Evolutionary conservation across 2,113 vertebrate genomes (phyloP), one percentile per base, ranked within the genome.

Genomic region (Hippocampus guttulatus): DNA sequence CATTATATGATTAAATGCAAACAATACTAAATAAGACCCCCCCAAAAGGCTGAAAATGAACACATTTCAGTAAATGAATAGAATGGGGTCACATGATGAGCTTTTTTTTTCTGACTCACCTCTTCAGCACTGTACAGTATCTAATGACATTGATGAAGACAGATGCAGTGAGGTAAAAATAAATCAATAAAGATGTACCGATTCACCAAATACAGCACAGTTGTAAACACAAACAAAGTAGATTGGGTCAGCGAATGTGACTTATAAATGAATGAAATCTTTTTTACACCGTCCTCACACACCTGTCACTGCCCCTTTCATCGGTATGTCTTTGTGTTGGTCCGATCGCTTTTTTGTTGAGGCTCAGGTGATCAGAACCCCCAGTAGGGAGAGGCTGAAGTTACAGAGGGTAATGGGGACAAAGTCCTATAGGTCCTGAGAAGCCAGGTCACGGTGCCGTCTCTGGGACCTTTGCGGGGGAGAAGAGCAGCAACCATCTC

Each of bases 391-490:
- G 69, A 47, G 76, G 83, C 82, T 92, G 88, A 89, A 92, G 92
- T 91, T 92, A 92, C 92, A 67, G 78, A 81, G 70, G 67, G 75
- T 84, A 75, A 74, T 58, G 63, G 72, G 78, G 81, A 91, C 88
- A 91, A 89, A 88, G 84, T 76, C 64, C 27, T 51, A 68, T 41
- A 16, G 30, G 76, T 20, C 62, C 71, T 86, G 87, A 89, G 15
- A 11, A 21, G 52, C 30, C 85, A 88, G 76, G 70, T 57, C 64
- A 75, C 81, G 82, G 87, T 83, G 75, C 70, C 68, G 61, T 73
- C 79, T 78, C 82, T 73, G 81, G 70, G 74, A 82, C 85, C 66
- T 68, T 33, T 68, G 30, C 18, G 51, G 52, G 30, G 33, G 33
- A 73, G 58, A 81, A 73, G 62, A 77, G 79, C 74, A 41, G 73